Base-by-base conservation (phyloP, 2,797 vertebrate genomes). In the Notolabrus celidotus region DNA sequence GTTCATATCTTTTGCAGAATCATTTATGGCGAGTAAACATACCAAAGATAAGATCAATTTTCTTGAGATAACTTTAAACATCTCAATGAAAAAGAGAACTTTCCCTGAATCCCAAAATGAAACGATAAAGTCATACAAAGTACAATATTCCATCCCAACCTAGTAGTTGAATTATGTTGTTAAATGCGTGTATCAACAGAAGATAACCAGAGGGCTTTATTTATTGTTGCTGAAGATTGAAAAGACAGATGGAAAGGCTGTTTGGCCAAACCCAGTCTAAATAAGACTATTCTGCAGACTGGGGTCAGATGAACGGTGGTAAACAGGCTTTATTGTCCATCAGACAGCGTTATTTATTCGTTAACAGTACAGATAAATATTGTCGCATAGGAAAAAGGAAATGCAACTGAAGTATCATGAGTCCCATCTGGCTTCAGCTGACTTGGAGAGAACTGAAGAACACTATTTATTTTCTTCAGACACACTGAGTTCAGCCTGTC, bases 261-360 rank as follows among this genome's bases (percentile, higher is more conserved):
- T 33, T 15, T n/a, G 12, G 9, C 39, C 41, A 50, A 62, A 50
- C 22, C 41, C 16, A 11, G 39, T n/a, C 41, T 5, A 52, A 38
- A 67, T 31, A 58, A 36, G 25, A 54, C 41, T 57, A n/a, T 42
- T 49, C 36, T 16, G 19, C 29, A 25, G 14, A 27, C n/a, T 60
- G 19, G 29, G 29, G 17, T 64, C 34, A 33, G 10, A 50, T 23
- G 22, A n/a, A 55, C 16, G 14, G 19, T 27, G 25, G 42, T 49
- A 60, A 67, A 58, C 14, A 65, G 42, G 57, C 17, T 51, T 43
- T 27, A 9, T 41, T 52, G 68, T 58, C 54, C 7, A 34, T 23
- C 7, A 3, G n/a, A 42, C 25, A 16, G 17, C n/a, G 36, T 39
- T 12, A n/a, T 39, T 53, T 66, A 52, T 73, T 19, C 41, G 0